Evolutionary conservation across 2,113 vertebrate genomes (phyloP).

Genomic region (Calonectris borealis): DNA sequence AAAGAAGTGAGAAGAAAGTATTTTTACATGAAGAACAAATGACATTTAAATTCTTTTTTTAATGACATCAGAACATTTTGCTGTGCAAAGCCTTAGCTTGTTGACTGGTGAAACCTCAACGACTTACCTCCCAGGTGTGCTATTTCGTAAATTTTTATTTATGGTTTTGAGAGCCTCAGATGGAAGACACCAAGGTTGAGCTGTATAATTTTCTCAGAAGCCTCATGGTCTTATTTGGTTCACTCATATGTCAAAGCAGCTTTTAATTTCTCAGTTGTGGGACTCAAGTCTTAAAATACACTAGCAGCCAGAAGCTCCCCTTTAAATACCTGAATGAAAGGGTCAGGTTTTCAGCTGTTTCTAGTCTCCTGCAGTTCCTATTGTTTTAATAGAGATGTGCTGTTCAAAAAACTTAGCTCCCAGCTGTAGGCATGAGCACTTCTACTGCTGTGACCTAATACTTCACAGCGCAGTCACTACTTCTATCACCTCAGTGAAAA

Average conservation of each 20-base stretch:
- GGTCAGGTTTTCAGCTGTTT: slow-evolving; percentile 29
- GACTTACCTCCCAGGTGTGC: neutral
- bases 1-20: neutral
- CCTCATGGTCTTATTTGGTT: slow-evolving; percentile 23
- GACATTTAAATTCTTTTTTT: neutral
- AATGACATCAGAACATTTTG: neutral
- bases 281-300: neutral
- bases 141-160: slow-evolving; percentile 34
- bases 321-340: slow-evolving; percentile 19
- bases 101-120: slow-evolving; percentile 18
- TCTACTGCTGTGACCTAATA: slow-evolving; percentile 17
- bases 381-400: slow-evolving; percentile 47
- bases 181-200: neutral
- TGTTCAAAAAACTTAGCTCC: slow-evolving; percentile 38
- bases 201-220: slow-evolving; percentile 26
- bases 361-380: neutral
- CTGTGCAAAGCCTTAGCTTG: neutral
- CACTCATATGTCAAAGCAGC: neutral
- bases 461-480: slow-evolving; percentile 29
- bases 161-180: neutral
- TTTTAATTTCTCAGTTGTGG: slow-evolving; percentile 49
- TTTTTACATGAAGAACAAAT: neutral
- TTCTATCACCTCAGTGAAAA: slow-evolving; percentile 15
- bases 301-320: neutral
- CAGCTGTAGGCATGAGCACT: slow-evolving; percentile 7